These are phyloP conservation scores for Zaprionus lachaisei DNA, from an alignment of 1,140 invertebrate genomes.

Conservation along the genomic window DNA sequence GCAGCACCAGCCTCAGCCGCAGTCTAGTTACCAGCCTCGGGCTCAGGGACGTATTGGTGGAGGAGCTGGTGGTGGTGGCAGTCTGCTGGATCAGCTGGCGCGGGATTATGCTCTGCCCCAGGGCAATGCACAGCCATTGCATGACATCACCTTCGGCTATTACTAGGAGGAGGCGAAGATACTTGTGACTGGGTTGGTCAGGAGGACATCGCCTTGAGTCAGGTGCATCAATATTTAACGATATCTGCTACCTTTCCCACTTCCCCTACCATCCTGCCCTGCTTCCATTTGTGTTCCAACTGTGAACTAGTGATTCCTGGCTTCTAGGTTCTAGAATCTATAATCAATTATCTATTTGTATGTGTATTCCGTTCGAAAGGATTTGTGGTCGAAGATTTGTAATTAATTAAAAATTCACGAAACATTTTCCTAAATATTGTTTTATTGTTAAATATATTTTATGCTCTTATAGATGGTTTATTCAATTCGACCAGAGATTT, in stretches of 20 bases:
- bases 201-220: constrained; percentile 38
- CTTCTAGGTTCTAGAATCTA: constrained; percentile 31
- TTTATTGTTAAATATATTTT: not conserved
- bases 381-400: constrained; percentile 32
- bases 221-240: constrained; percentile 48
- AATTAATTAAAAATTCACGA: constrained; percentile 31
- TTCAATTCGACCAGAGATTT: no score
- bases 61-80: constrained; percentile 85
- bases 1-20: constrained; percentile 56
- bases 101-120: constrained; percentile 91
- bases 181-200: constrained; percentile 28
- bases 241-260: not conserved
- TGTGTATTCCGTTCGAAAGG: constrained; percentile 38
- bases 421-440: constrained; percentile 24
- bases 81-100: constrained; percentile 92
- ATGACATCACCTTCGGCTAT: constrained; percentile 92
- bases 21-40: constrained; percentile 82
- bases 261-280: not conserved
- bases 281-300: constrained; percentile 29
- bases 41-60: constrained; percentile 84
- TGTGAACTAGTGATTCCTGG: constrained; percentile 33
- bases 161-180: constrained; percentile 85
- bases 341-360: constrained; percentile 32
- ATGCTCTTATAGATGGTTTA: no score
- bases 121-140: constrained; percentile 88